phyloP scores from a whole-genome alignment of 2,113 vertebrate genomes.

The Corvus hawaiiensis region DNA sequence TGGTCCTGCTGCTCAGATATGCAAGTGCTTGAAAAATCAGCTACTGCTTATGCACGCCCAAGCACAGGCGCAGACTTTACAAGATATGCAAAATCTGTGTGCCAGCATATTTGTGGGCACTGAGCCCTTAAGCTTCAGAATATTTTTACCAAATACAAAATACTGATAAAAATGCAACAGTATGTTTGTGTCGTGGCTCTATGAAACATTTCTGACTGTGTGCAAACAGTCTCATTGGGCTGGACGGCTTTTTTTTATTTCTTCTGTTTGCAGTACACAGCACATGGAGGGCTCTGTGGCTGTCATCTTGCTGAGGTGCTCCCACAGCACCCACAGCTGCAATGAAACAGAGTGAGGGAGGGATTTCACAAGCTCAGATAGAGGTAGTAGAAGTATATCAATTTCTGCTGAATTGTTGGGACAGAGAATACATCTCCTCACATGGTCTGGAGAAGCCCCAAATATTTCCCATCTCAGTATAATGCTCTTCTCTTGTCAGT shows the following conservation, averaged over 20 bases:
- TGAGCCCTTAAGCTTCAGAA: conserved; percentile 50
- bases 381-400: not conserved
- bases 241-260: not conserved
- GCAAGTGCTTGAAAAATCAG: conserved; percentile 8
- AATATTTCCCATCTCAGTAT: not conserved
- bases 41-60: not conserved
- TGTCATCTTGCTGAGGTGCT: not conserved
- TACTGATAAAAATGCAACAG: conserved; percentile 40
- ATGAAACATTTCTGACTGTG: conserved; percentile 16
- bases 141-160: conserved; percentile 19
- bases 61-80: not conserved
- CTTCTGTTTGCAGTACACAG: not conserved
- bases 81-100: not conserved
- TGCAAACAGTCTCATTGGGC: conserved; percentile 16
- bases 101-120: conserved; percentile 32
- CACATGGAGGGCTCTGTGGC: not conserved
- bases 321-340: not conserved
- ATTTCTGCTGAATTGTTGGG: not conserved
- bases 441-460: not conserved
- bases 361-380: not conserved
- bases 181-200: not conserved
- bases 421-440: not conserved
- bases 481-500: not conserved
- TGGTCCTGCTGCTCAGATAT: not conserved
- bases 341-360: not conserved